Evolutionary conservation across 23 tunicate species (phyloP), one percentile per base, ranked within the genome.

Genomic region (Botrylloides violaceus): DNA sequence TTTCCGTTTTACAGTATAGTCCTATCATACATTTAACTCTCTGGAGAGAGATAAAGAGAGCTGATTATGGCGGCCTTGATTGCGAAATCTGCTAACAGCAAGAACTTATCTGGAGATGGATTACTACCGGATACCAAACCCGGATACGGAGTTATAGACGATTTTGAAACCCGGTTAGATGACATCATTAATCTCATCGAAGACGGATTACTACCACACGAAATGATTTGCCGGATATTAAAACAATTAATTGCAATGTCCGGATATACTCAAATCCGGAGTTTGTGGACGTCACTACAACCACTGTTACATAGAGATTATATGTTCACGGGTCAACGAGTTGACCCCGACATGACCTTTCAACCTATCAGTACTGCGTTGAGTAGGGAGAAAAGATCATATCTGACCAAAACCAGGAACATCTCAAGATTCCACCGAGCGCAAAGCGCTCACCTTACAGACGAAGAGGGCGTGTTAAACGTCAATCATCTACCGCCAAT

Each of bases 231-330:
- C 58, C 57, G 43, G 23, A 71, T 87, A 31, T 32, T 87, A 66
- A 78, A 87, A 39, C 82, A 76, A 23, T 82, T 87, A 2, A 71
- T 80, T 49, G 64, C 64, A 38, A 68, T 80, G 58, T 56, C 83
- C 28, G 66, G 74, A 70, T 70, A 70, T 58, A 47, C 61, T 29
- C 95, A 87, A 59, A 75, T 87, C 36, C 86, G 76, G 56, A 58
- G 79, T 12, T 68, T 87, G 29, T 80, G 86, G 86, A 87, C 95
- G 25, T 60, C 95, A 15, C 53, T 71, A 0, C 86, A 87, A 62
- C 95, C 95, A 0, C 38, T 87, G 3, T 48, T 87, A 20, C 86
- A 80, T 72, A 61, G 84, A 71, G 95, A 87, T 57, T 76, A 80
- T 66, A 87, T 87, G 86, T 87, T 68, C 37, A 3, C 60, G 76